phyloP scores from a whole-genome alignment of 2,888 invertebrate genomes.

The Cerceris ruficornis region DNA sequence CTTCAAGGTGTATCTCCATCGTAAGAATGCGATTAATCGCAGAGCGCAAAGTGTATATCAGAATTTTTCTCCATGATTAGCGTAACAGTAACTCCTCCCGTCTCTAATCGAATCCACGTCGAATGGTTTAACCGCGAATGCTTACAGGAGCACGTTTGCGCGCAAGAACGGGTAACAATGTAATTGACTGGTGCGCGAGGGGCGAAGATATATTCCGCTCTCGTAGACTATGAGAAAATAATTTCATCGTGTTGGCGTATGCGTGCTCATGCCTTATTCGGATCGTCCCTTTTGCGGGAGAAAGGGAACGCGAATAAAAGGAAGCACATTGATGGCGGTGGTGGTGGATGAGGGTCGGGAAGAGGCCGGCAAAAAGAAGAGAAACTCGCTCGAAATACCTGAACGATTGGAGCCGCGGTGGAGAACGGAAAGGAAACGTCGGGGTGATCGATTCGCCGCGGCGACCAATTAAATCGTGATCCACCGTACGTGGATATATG shows the following conservation, averaged over 20 bases:
- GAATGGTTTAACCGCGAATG: too few species aligned
- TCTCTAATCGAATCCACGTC: too few species aligned
- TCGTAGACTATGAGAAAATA: constrained; percentile 17
- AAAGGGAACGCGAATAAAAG: too few species aligned
- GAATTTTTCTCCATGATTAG: too few species aligned
- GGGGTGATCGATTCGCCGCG: constrained; percentile 58
- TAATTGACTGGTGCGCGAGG: neutral
- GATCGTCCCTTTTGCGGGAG: neutral
- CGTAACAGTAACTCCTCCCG: too few species aligned
- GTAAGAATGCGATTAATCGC: too few species aligned
- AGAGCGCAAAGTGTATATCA: too few species aligned
- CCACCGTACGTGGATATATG: constrained; percentile 43
- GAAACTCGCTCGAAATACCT: neutral
- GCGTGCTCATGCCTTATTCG: constrained; percentile 26
- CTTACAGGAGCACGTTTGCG: too few species aligned
- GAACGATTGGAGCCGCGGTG: neutral
- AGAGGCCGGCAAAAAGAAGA: neutral
- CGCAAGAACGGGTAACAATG: neutral
- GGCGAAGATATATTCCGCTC: neutral
- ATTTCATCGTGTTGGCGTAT: constrained; percentile 26
- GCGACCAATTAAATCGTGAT: constrained; percentile 64
- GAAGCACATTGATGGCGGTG: too few species aligned
- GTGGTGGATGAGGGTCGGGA: too few species aligned
- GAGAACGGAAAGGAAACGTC: constrained; percentile 19
- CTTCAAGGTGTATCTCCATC: too few species aligned